Base-by-base conservation (phyloP, 2,888 invertebrate species). In the Branchipolynoe longqiensis region DNA sequence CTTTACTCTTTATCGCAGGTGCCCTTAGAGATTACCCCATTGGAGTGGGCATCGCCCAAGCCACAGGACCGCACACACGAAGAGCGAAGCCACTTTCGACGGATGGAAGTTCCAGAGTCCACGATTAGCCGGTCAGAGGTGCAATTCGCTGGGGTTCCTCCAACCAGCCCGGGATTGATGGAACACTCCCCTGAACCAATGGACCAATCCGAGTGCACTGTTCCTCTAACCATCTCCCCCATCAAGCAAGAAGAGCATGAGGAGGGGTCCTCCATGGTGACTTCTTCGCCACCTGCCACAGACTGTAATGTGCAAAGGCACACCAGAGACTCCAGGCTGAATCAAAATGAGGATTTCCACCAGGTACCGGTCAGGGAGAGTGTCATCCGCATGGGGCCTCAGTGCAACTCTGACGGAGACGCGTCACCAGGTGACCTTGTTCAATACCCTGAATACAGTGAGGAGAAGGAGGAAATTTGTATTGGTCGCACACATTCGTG, bases 361-460 rank as follows among this genome's bases (percentile, higher is more conserved):
- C 28, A 28, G 14, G 1, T 6, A 4, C 28, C 4, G 3, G 14
- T n/a, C 14, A 12, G 69, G 25, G 36, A 69, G 36, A 36, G 22
- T 12, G 69, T 69, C 22, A 69, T 69, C 69, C 69, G 38, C 22
- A 25, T 14, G 36, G 69, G 69, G 14, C 69, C 69, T 14, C 69
- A 69, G 69, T 69, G 69, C n/a, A 69, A 33, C 38, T 69, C 69
- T 1, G 22, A 36, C 14, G 36, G 36, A 8, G 2, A 1, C 14
- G 36, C 38, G 0, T 38, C 69, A 12, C 69, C 69, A 4, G 38
- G 36, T 4, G 69, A 69, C 38, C 8, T n/a, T 2, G 33, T 38
- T 28, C 69, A 69, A 31, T 14, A 14, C 12, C 69, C 36, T 38
- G 36, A 0, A 33, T 12, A 18, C 36, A 25, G 14, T 3, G 38